A percentile compares a stretch with the other conserved stretches of the same genome.
Conservation (phyloP, 2,797 vertebrate species). For the Lateolabrax maculatus region DNA sequence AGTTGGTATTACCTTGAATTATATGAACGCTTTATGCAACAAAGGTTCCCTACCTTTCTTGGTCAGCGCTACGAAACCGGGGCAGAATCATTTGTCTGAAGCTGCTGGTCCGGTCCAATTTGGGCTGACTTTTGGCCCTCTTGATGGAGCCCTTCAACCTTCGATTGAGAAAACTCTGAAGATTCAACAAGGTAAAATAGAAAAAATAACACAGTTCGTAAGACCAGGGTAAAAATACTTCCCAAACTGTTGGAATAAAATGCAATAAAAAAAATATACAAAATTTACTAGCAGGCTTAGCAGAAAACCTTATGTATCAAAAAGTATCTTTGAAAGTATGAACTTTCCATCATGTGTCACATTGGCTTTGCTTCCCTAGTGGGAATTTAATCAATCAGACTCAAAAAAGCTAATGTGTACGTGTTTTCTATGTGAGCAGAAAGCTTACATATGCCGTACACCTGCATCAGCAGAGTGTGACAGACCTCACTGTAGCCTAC, state of each 20-base stretch:
- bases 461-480: neutral
- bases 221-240: neutral
- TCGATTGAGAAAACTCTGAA: constrained; percentile 95
- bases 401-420: neutral
- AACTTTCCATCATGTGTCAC: constrained; percentile 8
- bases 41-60: constrained; percentile 87
- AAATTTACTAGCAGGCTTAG: neutral
- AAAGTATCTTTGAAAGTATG: neutral
- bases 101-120: constrained; percentile 97
- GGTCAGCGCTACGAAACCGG: constrained; percentile 94
- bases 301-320: neutral
- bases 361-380: neutral
- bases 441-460: neutral
- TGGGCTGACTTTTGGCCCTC: constrained; percentile 96
- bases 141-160: constrained; percentile 97
- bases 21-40: neutral
- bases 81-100: constrained; percentile 96
- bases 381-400: neutral
- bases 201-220: constrained; percentile 15
- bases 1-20: neutral
- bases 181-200: constrained; percentile 8
- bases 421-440: neutral
- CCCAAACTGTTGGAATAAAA: neutral
- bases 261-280: neutral
- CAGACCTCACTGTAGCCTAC: constrained; percentile 56